Base-by-base conservation (phyloP, 2,113 vertebrate species). In the Ciconia maguari region DNA sequence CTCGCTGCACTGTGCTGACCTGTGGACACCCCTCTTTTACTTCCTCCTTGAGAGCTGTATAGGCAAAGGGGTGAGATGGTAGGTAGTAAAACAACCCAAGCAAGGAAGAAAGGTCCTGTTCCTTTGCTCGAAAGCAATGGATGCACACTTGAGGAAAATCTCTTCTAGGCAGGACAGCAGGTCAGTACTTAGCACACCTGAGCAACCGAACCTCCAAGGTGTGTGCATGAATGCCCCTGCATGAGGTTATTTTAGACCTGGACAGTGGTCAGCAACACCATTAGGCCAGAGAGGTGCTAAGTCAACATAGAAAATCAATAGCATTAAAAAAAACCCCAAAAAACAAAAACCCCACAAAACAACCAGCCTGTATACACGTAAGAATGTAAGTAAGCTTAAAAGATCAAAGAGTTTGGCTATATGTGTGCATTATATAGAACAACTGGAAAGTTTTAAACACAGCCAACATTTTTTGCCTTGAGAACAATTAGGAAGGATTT, bases 401-500 rank as follows among this genome's bases (percentile, higher is more conserved):
- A 86, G 38, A 83, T 86, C 68, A 76, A 75, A 48, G 66, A 74
- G 5, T 60, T 62, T 71, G 21, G 36, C 38, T 52, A 3, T 16
- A 38, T 6, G 18, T 4, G 10, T 49, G 22, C 16, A 27, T 72
- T 60, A 55, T 54, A 62, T 4, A 70, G 18, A 90, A 72, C 24
- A 90, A 90, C 9, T 89, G 44, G 38, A 86, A 89, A 46, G 32
- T 49, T 93, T 91, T 70, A 84, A 21, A 61, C 6, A 38, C 34
- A 79, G 32, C 10, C 79, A 95, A 61, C 55, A 92, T 18, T 93
- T 95, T 94, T 79, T 89, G 30, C 74, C 60, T 87, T 44, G 18
- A 86, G 30, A 97, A 92, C 74, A 93, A 96, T 92, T 81, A 79
- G 34, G 48, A 92, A 94, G 44, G 60, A 91, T 94, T 90, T 3